Percentiles rank a stretch among this genome's conserved stretches.
Evolutionary conservation across 2,113 vertebrate species (phyloP).

Genomic region (Ictidomys tridecemlineatus): DNA sequence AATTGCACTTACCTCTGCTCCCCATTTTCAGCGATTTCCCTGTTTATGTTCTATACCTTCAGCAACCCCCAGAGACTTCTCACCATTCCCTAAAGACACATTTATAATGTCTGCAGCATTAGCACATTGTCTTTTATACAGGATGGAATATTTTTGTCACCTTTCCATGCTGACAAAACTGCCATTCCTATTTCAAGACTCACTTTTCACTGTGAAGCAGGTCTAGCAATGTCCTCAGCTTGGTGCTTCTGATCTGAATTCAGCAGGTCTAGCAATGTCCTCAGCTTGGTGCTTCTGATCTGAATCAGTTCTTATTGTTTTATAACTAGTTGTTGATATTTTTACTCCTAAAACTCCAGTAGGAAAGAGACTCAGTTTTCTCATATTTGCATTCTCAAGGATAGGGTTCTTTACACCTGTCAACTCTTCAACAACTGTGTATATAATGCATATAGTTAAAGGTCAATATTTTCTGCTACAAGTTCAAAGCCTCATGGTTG

Average conservation of each 20-base stretch:
- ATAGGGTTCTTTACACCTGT: not conserved
- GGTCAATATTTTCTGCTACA: not conserved
- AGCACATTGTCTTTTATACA: not conserved
- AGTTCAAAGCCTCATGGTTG: conserved; percentile 3
- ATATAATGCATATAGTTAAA: conserved; percentile 3
- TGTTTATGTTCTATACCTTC: not conserved
- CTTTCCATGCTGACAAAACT: not conserved
- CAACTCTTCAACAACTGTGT: not conserved
- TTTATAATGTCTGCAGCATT: not conserved
- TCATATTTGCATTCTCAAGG: not conserved
- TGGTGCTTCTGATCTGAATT: not conserved
- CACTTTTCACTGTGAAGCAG: not conserved
- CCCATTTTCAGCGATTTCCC: not conserved
- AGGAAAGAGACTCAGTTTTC: not conserved
- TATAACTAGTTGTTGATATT: not conserved
- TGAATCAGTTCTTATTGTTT: not conserved
- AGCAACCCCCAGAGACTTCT: not conserved
- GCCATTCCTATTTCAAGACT: not conserved
- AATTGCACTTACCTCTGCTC: not conserved
- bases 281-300: too few species aligned
- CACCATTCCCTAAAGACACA: not conserved
- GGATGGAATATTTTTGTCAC: not conserved
- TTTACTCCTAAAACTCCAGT: not conserved
- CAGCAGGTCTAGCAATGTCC: too few species aligned
- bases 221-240: not conserved